These are phyloP conservation scores for Phengaris alcon DNA, from an alignment of 2,888 invertebrate genomes.

Conservation along the genomic window DNA sequence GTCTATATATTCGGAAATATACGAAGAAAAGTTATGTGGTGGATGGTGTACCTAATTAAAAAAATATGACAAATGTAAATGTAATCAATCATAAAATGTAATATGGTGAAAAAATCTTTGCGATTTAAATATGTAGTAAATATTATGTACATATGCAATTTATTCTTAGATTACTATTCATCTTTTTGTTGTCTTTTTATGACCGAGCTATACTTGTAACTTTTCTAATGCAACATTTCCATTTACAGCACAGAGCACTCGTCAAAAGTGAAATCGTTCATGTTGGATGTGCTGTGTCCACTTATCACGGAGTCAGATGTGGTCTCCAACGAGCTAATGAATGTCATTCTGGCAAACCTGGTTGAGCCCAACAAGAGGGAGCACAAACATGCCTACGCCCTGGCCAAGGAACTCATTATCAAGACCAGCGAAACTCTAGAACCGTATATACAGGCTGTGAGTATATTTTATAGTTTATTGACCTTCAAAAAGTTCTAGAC, in stretches of 20 bases:
- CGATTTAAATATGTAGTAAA: too few species aligned
- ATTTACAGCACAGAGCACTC: conserved; percentile 93
- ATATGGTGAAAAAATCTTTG: too few species aligned
- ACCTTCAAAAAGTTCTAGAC: too few species aligned
- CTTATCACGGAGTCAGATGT: conserved; percentile 97
- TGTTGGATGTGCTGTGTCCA: conserved; percentile 96
- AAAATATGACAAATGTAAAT: too few species aligned
- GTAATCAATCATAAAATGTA: too few species aligned
- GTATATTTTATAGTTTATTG: conserved; percentile 46
- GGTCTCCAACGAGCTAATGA: conserved; percentile 94
- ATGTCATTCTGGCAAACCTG: conserved; percentile 95
- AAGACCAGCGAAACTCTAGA: conserved; percentile 96
- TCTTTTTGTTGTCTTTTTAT: too few species aligned
- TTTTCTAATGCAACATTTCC: conserved; percentile 22
- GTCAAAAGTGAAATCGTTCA: conserved; percentile 96
- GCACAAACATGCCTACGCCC: conserved; percentile 91
- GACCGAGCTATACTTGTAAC: not conserved
- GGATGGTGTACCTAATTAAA: too few species aligned
- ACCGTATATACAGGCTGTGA: conserved; percentile 95
- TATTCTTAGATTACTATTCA: too few species aligned
- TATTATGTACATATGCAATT: too few species aligned
- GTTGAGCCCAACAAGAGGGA: conserved; percentile 96
- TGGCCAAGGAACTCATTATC: conserved; percentile 94
- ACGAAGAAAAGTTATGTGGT: too few species aligned
- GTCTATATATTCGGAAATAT: too few species aligned